Evolutionary conservation across 2,888 invertebrate species (phyloP).

Genomic region (Seladonia tumulorum): DNA sequence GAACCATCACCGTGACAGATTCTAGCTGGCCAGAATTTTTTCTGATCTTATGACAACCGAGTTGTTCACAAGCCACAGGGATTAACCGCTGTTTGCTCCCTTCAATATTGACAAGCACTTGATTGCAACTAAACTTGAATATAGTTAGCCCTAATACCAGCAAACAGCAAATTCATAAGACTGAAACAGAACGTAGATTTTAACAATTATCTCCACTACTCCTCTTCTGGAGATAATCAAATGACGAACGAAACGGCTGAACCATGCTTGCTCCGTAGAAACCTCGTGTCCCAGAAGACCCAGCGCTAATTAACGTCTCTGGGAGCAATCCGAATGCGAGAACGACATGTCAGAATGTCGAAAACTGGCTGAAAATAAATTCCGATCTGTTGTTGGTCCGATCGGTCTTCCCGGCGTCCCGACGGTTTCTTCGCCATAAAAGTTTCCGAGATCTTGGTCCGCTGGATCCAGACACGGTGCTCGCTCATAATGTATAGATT

Average conservation of each 20-base stretch:
- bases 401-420: not conserved
- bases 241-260: not conserved
- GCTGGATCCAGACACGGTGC: not conserved
- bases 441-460: not conserved
- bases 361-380: not conserved
- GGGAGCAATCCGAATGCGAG: not conserved
- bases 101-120: no score
- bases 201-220: not conserved
- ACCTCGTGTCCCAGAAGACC: no score
- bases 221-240: not conserved
- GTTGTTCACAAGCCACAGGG: no score
- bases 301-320: not conserved
- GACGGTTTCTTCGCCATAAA: not conserved
- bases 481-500: constrained; percentile 29
- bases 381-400: not conserved
- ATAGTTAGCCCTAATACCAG: no score
- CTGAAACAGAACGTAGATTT: not conserved
- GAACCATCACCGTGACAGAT: no score
- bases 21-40: no score
- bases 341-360: not conserved
- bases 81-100: no score
- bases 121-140: no score
- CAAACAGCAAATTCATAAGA: no score
- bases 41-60: no score
- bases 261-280: no score